Percentiles rank a stretch among this genome's conserved stretches.
Evolutionary conservation across 2,113 vertebrate genomes (phyloP).

Genomic region (Mobula birostris): DNA sequence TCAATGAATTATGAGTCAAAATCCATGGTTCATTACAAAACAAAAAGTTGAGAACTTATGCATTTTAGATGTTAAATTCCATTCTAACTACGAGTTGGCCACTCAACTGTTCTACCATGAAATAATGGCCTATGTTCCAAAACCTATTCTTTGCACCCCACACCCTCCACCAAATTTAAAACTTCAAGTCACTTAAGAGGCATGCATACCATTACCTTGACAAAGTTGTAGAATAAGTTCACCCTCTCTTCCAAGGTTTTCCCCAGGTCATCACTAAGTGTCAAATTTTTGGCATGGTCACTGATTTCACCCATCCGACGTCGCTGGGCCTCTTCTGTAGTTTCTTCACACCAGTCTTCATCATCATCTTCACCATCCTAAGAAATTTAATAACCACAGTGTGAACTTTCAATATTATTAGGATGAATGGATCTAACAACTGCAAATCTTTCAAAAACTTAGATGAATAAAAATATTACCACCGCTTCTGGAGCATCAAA

Average conservation of each 20-base stretch:
- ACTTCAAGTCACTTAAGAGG: too few relatives aligned
- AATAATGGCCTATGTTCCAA: too few relatives aligned
- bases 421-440: too few relatives aligned
- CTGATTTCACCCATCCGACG: slow-evolving; percentile 96
- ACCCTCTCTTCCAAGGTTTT: slow-evolving; percentile 86
- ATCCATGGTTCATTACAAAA: too few relatives aligned
- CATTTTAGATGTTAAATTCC: too few relatives aligned
- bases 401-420: neutral
- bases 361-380: slow-evolving; percentile 84
- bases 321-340: slow-evolving; percentile 88
- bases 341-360: slow-evolving; percentile 96
- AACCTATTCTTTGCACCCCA: too few relatives aligned
- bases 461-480: slow-evolving; percentile 55
- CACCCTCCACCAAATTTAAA: too few relatives aligned
- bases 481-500: slow-evolving; percentile 77
- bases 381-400: neutral
- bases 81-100: too few relatives aligned
- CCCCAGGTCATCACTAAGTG: slow-evolving; percentile 87
- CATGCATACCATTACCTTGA: slow-evolving; percentile 65
- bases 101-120: too few relatives aligned
- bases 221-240: slow-evolving; percentile 91
- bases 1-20: too few relatives aligned
- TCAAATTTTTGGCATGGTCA: slow-evolving; percentile 88
- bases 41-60: too few relatives aligned
- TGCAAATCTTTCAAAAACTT: neutral